These are phyloP conservation scores for Sisor rabdophorus DNA, from an alignment of 2,113 vertebrate species.

Conservation along the genomic window DNA sequence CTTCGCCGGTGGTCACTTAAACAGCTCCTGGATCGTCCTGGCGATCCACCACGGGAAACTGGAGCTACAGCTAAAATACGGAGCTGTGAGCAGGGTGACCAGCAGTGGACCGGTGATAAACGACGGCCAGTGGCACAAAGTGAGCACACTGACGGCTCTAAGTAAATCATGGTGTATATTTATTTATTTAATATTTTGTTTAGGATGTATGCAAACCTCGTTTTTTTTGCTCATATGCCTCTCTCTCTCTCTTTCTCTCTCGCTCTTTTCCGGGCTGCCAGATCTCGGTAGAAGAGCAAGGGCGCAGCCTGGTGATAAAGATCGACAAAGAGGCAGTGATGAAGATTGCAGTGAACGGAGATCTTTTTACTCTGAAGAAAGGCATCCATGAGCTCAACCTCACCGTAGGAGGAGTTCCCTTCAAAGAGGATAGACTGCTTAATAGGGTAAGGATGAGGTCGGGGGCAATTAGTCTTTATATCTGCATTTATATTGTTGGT, in stretches of 20 bases:
- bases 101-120: constrained; percentile 84
- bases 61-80: constrained; percentile 89
- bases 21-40: constrained; percentile 89
- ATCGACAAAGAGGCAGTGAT: constrained; percentile 94
- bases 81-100: constrained; percentile 79
- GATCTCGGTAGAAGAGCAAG: constrained; percentile 93
- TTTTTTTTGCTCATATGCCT: background rate
- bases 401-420: constrained; percentile 91
- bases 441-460: constrained; percentile 73
- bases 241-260: background rate
- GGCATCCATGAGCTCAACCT: constrained; percentile 91
- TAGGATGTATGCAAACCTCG: background rate
- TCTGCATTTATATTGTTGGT: too few species aligned
- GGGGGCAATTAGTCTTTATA: too few species aligned
- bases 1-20: constrained; percentile 87
- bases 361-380: constrained; percentile 81
- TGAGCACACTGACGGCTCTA: constrained; percentile 53
- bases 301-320: constrained; percentile 85
- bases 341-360: constrained; percentile 89
- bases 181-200: background rate
- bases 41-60: constrained; percentile 83
- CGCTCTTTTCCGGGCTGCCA: too few species aligned
- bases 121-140: constrained; percentile 91
- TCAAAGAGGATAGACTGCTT: constrained; percentile 78
- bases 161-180: background rate